phyloP scores from a whole-genome alignment of 2,113 vertebrate genomes.

The Leucosticte australis region DNA sequence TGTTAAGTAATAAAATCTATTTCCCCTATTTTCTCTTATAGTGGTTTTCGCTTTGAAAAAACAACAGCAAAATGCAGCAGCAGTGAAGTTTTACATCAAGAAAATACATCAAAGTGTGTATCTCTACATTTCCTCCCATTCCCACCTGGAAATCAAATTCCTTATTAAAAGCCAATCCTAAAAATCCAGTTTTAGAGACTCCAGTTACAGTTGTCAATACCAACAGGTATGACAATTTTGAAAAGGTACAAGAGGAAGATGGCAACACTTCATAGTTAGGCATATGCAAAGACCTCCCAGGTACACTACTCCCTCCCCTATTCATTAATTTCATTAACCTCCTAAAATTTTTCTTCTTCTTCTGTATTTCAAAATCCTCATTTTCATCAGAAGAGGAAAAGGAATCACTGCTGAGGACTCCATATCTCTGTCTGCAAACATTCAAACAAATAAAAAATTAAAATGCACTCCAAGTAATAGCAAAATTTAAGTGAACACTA shows the following conservation, averaged over 20 bases:
- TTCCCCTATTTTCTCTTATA: background rate
- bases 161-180: background rate
- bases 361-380: background rate
- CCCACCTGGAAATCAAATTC: background rate
- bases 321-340: conserved; percentile 73
- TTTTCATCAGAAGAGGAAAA: background rate
- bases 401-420: background rate
- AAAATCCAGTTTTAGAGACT: background rate
- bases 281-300: background rate
- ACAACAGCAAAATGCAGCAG: background rate
- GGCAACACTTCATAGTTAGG: background rate
- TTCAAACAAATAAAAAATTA: background rate
- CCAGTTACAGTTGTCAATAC: background rate
- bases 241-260: background rate
- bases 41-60: background rate
- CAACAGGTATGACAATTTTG: background rate
- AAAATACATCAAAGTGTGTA: background rate
- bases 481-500: background rate
- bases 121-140: background rate
- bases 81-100: background rate
- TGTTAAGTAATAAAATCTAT: background rate
- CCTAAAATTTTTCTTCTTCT: conserved; percentile 79
- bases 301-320: background rate
- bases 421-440: background rate
- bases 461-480: background rate